Conservation (phyloP, 2,888 invertebrate species). For the Perizoma flavofasciatum region DNA sequence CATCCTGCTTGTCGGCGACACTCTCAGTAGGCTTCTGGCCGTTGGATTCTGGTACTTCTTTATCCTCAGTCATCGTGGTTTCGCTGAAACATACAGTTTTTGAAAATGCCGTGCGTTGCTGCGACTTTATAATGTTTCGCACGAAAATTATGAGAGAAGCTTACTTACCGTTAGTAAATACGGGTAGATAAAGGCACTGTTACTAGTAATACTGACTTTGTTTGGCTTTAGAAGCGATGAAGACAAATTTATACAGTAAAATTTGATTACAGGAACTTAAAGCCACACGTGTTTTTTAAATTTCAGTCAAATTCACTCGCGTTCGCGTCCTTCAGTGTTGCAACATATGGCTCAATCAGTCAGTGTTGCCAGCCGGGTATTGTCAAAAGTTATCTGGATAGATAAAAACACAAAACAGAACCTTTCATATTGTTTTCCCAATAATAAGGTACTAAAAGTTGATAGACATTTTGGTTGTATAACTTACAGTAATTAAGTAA, state of each 20-base stretch:
- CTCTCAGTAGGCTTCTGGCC: conserved; percentile 51
- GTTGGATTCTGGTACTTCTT: conserved; percentile 62
- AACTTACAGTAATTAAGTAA: too few species aligned
- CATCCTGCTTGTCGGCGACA: conserved; percentile 50
- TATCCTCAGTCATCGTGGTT: conserved; percentile 67
- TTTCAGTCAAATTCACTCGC: too few species aligned
- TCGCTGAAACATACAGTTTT: conserved; percentile 30
- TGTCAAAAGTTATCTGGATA: too few species aligned
- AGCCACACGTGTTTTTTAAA: conserved; percentile 24
- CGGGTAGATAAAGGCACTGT: not conserved
- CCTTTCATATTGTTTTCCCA: too few species aligned
- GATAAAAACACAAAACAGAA: too few species aligned
- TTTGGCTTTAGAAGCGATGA: not conserved
- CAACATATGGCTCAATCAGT: too few species aligned
- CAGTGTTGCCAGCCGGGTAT: too few species aligned
- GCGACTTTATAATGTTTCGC: conserved; percentile 5
- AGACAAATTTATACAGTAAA: not conserved
- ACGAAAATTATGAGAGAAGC: conserved; percentile 1
- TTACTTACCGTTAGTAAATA: conserved; percentile 5
- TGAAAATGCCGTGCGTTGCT: not conserved
- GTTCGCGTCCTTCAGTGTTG: too few species aligned
- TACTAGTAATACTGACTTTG: not conserved
- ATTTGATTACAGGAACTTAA: too few species aligned
- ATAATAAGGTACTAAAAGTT: too few species aligned
- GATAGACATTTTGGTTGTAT: too few species aligned